Evolutionary conservation across 2,113 vertebrate genomes (phyloP).

Genomic region (Bettongia penicillata): DNA sequence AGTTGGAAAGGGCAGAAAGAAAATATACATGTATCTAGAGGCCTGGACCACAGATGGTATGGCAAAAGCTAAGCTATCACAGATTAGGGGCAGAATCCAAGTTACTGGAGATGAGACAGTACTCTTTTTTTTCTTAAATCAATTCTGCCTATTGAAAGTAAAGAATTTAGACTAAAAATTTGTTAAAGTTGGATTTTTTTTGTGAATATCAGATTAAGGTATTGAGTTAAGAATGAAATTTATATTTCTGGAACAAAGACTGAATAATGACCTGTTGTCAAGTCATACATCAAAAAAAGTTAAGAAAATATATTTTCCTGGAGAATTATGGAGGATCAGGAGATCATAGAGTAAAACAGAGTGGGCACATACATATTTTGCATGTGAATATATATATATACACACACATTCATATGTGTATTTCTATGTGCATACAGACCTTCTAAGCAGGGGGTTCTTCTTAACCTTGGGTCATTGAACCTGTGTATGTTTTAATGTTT

Average conservation of each 20-base stretch:
- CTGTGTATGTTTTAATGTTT: too few relatives aligned
- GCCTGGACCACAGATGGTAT: neutral
- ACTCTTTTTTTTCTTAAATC: neutral
- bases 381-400: too few relatives aligned
- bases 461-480: neutral
- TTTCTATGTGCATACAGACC: too few relatives aligned
- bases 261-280: too few relatives aligned
- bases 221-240: neutral
- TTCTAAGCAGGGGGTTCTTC: too few relatives aligned
- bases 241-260: neutral
- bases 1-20: neutral
- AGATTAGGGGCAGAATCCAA: neutral
- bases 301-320: neutral
- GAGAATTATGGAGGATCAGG: neutral
- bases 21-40: neutral
- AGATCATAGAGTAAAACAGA: neutral
- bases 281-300: neutral
- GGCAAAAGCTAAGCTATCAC: neutral
- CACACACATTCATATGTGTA: too few relatives aligned
- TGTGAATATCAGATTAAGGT: too few relatives aligned
- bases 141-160: neutral
- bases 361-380: neutral
- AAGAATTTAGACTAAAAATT: neutral
- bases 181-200: neutral
- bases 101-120: neutral